A percentile compares a stretch with the other conserved stretches of the same genome.
These are phyloP conservation scores for Miltochrista miniata DNA, from an alignment of 2,888 invertebrate species.

Conservation along the genomic window DNA sequence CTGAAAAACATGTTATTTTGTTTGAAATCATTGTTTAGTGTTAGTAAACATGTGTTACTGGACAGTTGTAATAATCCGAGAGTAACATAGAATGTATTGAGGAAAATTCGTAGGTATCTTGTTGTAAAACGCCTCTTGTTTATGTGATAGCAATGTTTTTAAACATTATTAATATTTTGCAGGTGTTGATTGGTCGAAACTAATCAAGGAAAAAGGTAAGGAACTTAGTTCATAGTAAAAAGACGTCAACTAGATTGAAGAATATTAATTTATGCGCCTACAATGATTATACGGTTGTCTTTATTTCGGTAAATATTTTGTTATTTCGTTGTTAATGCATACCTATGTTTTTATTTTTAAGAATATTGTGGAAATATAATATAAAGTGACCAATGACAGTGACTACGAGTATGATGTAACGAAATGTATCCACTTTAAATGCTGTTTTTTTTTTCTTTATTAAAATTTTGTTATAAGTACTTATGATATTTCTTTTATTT, in stretches of 20 bases:
- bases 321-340: too few species aligned
- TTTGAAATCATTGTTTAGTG: slow-evolving; percentile 14
- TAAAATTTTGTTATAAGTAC: too few species aligned
- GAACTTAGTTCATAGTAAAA: not conserved
- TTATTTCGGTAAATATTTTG: not conserved
- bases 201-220: slow-evolving; percentile 17
- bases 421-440: too few species aligned
- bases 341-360: too few species aligned
- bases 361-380: too few species aligned
- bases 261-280: too few species aligned
- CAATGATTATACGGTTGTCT: too few species aligned
- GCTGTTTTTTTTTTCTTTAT: too few species aligned
- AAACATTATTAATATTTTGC: slow-evolving; percentile 14
- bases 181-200: slow-evolving; percentile 14
- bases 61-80: slow-evolving; percentile 15
- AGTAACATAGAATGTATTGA: slow-evolving; percentile 15
- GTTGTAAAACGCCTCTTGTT: slow-evolving; percentile 4
- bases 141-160: slow-evolving; percentile 14
- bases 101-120: slow-evolving; percentile 4
- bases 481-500: too few species aligned
- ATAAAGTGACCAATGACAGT: too few species aligned
- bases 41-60: slow-evolving; percentile 12
- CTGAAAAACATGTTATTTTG: slow-evolving; percentile 26
- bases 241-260: too few species aligned
- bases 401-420: too few species aligned